Evolutionary conservation across 2,888 invertebrate genomes (phyloP), one percentile per base, ranked within the genome.

Genomic region (Eurytoma adleriae): DNA sequence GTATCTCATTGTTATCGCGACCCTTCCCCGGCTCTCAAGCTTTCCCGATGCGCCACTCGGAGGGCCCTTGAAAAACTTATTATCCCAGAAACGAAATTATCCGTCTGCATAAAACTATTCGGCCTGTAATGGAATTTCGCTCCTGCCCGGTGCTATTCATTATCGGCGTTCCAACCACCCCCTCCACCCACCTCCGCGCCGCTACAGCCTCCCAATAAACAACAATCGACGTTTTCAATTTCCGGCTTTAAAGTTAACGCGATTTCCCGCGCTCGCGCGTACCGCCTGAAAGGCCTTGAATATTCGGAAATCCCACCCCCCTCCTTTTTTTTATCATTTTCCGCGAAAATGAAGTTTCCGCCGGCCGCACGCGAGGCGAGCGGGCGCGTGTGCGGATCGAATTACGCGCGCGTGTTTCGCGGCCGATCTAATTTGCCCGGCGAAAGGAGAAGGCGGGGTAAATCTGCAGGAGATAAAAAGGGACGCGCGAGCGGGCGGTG

Each of bases 211-310:
- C 48, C 62, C 40, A 72, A 78, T 78, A 73, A 78, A 70, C 79
- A 79, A 74, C 70, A 74, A 75, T 74, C 74, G 74, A 79, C 74
- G 64, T 79, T 79, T 79, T 79, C 79, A 79, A 79, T 79, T 79
- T 79, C 70, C 79, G 20, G 68, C 68, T 68, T 78, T 61, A 62
- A 48, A 54, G 52, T 61, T 64, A 74, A 74, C 74, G 68, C 69
- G 62, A 79, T 79, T 74, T 16, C 40, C 12, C n/a, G 20, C 40
- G 40, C 40, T 2, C n/a, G 20, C 40, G 40, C 40, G 40, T 4
- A 40, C 40, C 40, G 18, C 30, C 76, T 61, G 20, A 61, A 73
- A 61, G 54, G 61, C 54, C 57, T 64, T 30, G 67, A 78, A 68
- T 54, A 72, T 70, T 70, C 56, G 62, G 48, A 48, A 57, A 50